Conservation (phyloP, 2,113 vertebrate genomes). For the Sitta europaea region DNA sequence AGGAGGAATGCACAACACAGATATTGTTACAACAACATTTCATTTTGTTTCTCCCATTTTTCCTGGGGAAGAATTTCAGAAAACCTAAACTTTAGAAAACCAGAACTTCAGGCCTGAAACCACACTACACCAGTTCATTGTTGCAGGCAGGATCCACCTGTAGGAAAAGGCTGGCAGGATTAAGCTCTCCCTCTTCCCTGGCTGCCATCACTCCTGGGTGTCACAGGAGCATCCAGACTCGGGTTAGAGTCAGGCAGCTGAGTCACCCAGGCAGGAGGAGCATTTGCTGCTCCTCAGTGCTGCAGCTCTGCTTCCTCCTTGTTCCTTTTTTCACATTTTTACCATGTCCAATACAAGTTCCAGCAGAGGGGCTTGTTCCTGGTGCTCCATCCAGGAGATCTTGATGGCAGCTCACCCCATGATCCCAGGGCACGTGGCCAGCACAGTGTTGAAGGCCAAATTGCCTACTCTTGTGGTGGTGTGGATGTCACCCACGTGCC, state of each 20-base stretch:
- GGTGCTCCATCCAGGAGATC: not conserved
- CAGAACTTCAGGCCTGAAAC: too few species aligned
- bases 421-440: not conserved
- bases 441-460: rapidly evolving
- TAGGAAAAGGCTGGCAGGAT: not conserved
- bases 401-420: not conserved
- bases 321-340: not conserved
- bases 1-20: too few species aligned
- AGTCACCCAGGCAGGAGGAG: not conserved
- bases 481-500: not conserved
- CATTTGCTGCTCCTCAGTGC: not conserved
- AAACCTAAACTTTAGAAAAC: too few species aligned
- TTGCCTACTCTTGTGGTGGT: not conserved
- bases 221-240: not conserved
- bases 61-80: too few species aligned
- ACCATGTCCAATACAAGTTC: not conserved
- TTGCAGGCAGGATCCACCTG: not conserved
- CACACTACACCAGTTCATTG: too few species aligned
- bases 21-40: too few species aligned
- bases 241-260: not conserved
- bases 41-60: too few species aligned
- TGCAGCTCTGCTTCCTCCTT: not conserved
- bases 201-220: not conserved
- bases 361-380: not conserved
- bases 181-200: not conserved